phyloP scores from a whole-genome alignment of 2,113 vertebrate species.

The Neodontobutis hainanensis region DNA sequence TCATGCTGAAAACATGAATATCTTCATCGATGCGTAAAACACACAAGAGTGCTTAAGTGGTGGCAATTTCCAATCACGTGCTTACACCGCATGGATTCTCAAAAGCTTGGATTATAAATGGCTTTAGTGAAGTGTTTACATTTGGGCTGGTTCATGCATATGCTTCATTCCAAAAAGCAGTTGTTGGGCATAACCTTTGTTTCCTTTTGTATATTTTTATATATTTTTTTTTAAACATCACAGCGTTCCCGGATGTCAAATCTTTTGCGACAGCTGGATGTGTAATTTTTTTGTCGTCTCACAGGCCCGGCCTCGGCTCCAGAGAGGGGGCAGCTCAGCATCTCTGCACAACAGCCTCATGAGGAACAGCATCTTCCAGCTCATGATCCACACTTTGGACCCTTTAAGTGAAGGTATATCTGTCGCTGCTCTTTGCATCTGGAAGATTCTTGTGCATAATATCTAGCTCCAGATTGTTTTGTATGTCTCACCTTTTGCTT shows the following conservation, averaged over 20 bases:
- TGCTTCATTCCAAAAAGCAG: constrained; percentile 4
- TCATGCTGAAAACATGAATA: constrained; percentile 23
- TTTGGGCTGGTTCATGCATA: constrained; percentile 13
- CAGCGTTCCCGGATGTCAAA: neutral
- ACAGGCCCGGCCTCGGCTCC: constrained; percentile 91
- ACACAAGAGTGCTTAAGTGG: constrained; percentile 2
- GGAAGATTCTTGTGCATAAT: too few species aligned
- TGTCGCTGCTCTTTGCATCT: neutral
- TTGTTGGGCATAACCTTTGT: neutral
- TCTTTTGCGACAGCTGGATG: neutral
- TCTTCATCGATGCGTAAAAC: constrained; percentile 1
- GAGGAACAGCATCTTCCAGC: constrained; percentile 98
- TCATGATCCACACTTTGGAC: constrained; percentile 98
- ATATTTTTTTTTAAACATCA: neutral
- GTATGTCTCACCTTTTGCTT: neutral
- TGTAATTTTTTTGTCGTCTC: constrained; percentile 42
- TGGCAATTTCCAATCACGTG: neutral
- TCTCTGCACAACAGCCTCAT: constrained; percentile 97
- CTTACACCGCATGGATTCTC: constrained; percentile 7
- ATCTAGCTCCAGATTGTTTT: neutral
- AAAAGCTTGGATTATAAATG: constrained; percentile 27
- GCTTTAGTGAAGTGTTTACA: constrained; percentile 15
- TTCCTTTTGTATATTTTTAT: neutral
- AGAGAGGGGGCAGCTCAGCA: constrained; percentile 94
- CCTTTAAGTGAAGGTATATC: constrained; percentile 84